Percentiles rank a stretch among this genome's conserved stretches.
phyloP scores from a whole-genome alignment of 2,797 vertebrate genomes.

The Myioborus miniatus region DNA sequence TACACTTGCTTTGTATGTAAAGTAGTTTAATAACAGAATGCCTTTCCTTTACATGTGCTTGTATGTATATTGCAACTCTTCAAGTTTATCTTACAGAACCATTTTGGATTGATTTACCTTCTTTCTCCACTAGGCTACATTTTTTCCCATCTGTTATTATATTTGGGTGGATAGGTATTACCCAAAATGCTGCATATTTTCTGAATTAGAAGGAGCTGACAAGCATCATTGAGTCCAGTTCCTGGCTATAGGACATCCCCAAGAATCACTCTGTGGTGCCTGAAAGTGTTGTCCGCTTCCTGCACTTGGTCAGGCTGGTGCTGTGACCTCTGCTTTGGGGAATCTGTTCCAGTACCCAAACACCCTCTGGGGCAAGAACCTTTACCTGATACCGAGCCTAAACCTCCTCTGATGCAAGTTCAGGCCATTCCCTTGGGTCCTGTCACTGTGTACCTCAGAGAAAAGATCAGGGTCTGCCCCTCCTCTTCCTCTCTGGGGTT shows the following conservation, averaged over 20 bases:
- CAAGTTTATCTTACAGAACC: not conserved
- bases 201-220: not conserved
- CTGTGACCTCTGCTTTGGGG: not conserved
- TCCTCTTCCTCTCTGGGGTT: not conserved
- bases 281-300: not conserved
- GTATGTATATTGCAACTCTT: not conserved
- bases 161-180: not conserved
- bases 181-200: not conserved
- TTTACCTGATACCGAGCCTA: not conserved
- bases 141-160: not conserved
- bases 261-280: not conserved
- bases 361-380: not conserved
- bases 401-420: not conserved
- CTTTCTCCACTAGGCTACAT: not conserved
- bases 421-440: not conserved
- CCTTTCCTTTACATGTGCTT: not conserved
- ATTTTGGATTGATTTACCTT: not conserved
- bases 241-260: too few relatives aligned
- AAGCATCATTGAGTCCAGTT: not conserved
- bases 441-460: not conserved
- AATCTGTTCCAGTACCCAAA: not conserved
- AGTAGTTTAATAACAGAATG: not conserved
- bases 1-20: not conserved
- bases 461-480: not conserved
- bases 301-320: not conserved